Base-by-base conservation (phyloP, 2,797 vertebrate species). In the Rhinichthys osculus region DNA sequence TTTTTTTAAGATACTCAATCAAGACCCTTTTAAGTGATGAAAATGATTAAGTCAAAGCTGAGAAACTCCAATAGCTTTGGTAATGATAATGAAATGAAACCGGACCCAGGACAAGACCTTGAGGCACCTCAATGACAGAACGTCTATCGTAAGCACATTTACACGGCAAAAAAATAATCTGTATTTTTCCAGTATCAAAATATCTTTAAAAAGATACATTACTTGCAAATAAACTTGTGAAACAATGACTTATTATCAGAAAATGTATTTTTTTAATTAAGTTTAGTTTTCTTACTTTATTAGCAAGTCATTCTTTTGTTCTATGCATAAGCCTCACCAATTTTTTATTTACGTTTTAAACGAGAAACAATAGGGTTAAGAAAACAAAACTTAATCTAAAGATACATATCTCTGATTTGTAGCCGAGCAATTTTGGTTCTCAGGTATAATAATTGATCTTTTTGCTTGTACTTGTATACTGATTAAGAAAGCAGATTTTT, bases 21-120 rank as follows among this genome's bases (percentile, higher is more conserved):
- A 94, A 91, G 92, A 64, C 47, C 92, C 91, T 90, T 93, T 93
- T 90, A 93, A 94, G 90, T 93, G 95, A 95, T 95, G 94, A 94
- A 95, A 94, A 93, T 91, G 92, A 95, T 93, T 91, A 92, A 94
- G 94, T 93, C 93, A 94, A 95, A 93, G 89, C 91, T 91, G 89
- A 90, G 92, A 67, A 83, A 90, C 88, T 92, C 92, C 66, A 85
- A 86, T 88, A 82, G 85, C 89, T 90, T 72, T 47, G 74, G 85
- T 84, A 88, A 7, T 87, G 94, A 94, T 94, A 92, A 93, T 92
- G 90, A 91, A 78, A 93, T 85, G n/a, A 89, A 90, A 77, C 88
- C 81, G 81, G 90, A 92, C 90, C 86, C 81, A 80, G 62, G 44
- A 86, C 88, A 88, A 85, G 88, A 66, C 19, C 74, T 42, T 82